Conservation (phyloP, 2,113 vertebrate genomes). For the Toxostoma redivivum region DNA sequence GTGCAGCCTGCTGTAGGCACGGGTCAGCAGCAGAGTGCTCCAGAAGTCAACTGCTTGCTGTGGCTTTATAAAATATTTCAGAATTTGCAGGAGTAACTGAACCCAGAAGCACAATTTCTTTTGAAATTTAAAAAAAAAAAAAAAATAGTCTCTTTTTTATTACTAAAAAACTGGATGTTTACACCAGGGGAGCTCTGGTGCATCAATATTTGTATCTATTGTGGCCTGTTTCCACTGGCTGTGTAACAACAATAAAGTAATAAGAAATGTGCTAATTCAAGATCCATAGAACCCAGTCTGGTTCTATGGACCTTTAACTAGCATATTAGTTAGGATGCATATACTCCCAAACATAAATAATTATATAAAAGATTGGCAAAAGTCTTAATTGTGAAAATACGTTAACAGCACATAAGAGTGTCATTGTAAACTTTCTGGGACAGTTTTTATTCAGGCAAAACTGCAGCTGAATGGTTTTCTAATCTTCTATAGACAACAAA, state of each 20-base stretch:
- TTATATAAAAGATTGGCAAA: background rate
- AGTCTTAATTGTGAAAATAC: background rate
- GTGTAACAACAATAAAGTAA: background rate
- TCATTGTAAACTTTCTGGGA: background rate
- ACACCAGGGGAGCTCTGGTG: background rate
- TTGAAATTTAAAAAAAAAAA: background rate
- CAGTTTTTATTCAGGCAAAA: background rate
- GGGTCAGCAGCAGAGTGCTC: fast-evolving
- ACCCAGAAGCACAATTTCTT: background rate
- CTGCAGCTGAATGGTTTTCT: background rate
- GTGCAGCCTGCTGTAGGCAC: background rate
- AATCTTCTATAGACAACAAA: background rate
- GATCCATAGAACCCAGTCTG: background rate
- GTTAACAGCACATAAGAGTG: background rate
- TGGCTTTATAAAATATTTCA: background rate
- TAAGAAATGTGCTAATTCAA: background rate
- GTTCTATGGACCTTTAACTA: no score
- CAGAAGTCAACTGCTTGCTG: background rate
- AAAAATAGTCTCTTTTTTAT: background rate
- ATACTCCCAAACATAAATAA: background rate
- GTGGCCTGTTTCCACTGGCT: background rate
- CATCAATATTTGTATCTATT: background rate
- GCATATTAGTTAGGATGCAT: background rate
- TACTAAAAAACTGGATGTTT: background rate
- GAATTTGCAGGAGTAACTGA: background rate